These are phyloP conservation scores for Tenthredo amoena DNA, from an alignment of 2,888 invertebrate genomes.

Conservation along the genomic window DNA sequence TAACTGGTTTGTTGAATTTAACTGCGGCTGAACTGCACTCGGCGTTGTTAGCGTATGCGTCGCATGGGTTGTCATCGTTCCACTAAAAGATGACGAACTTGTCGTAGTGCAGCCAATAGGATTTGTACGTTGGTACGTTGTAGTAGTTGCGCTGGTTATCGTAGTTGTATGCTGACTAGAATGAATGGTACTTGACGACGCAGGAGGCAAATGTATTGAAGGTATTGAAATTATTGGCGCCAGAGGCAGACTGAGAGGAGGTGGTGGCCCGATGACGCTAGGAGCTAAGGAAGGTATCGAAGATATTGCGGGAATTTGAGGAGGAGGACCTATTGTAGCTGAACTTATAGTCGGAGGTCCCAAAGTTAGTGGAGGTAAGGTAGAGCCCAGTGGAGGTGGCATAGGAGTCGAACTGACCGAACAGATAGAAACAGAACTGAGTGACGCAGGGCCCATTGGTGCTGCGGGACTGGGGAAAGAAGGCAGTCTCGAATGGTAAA, in stretches of 20 bases:
- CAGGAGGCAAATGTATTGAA: conserved; percentile 69
- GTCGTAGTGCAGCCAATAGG: conserved; percentile 80
- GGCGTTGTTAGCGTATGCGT: conserved; percentile 66
- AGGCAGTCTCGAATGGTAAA: conserved; percentile 69
- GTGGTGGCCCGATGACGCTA: conserved; percentile 65
- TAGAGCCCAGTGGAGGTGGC: conserved; percentile 66
- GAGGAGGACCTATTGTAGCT: conserved; percentile 67
- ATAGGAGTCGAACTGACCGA: conserved; percentile 69
- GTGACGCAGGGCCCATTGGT: conserved; percentile 67
- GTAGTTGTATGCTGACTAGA: conserved; percentile 74
- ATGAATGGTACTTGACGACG: conserved; percentile 70
- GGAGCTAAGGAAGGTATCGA: conserved; percentile 66
- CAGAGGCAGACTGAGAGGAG: conserved; percentile 65
- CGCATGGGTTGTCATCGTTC: conserved; percentile 76
- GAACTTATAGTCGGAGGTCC: conserved; percentile 68
- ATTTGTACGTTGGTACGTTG: conserved; percentile 76
- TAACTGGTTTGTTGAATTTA: conserved; percentile 62
- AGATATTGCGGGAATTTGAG: conserved; percentile 56
- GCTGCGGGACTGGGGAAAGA: conserved; percentile 67
- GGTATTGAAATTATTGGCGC: conserved; percentile 71
- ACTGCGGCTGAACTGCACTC: conserved; percentile 58
- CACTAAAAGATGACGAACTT: conserved; percentile 78
- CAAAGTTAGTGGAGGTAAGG: conserved; percentile 66
- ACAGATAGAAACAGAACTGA: conserved; percentile 68
- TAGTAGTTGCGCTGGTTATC: conserved; percentile 65